phyloP scores from a whole-genome alignment of 1,140 invertebrate species.

The Lepidostoma basale region DNA sequence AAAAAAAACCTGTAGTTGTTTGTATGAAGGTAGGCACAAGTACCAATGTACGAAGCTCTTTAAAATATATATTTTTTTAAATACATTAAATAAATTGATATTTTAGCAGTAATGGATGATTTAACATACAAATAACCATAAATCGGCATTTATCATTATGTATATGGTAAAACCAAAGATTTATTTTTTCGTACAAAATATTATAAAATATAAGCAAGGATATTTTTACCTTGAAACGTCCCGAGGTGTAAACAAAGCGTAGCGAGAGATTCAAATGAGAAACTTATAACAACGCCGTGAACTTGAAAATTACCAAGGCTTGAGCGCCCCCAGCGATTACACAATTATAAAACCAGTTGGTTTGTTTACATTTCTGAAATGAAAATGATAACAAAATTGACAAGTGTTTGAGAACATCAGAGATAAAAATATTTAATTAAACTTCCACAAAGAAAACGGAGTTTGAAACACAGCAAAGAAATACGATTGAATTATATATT shows the following conservation, averaged over 20 bases:
- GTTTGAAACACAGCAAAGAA: not conserved
- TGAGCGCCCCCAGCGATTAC: slow-evolving; percentile 31
- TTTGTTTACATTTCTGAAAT: slow-evolving; percentile 32
- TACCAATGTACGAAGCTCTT: too few species aligned
- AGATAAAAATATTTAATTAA: too few species aligned
- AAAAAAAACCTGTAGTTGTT: not conserved
- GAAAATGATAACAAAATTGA: slow-evolving; percentile 12
- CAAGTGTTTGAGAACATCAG: not conserved
- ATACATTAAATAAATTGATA: too few species aligned
- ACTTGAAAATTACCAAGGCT: slow-evolving; percentile 31
- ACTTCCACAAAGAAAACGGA: too few species aligned
- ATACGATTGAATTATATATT: not conserved
- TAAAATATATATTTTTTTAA: too few species aligned
- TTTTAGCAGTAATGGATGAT: too few species aligned
- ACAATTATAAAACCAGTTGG: slow-evolving; percentile 36
- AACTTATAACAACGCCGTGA: slow-evolving; percentile 22
- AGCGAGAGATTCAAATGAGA: not conserved
- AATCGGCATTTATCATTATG: too few species aligned
- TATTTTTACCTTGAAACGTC: slow-evolving; percentile 20
- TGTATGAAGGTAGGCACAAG: not conserved
- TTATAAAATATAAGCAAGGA: not conserved
- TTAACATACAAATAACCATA: too few species aligned
- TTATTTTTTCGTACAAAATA: too few species aligned
- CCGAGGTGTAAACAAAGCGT: not conserved
- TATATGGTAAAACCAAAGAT: too few species aligned